Evolutionary conservation across 1,140 invertebrate species (phyloP).

Genomic region (Steinernema khuongi): DNA sequence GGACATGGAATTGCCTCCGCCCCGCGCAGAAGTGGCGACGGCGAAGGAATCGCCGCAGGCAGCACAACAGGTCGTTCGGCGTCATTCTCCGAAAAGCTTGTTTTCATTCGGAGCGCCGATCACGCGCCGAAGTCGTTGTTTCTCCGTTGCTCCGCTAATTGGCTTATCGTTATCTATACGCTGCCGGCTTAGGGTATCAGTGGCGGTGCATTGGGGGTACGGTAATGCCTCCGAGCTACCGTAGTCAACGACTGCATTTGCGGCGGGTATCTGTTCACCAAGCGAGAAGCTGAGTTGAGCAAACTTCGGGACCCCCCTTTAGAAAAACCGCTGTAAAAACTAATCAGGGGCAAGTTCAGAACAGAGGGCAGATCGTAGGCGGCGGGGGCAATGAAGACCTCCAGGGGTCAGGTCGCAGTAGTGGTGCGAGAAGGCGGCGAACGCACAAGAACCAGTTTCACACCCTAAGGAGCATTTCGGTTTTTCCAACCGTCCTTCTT

Average conservation of each 20-base stretch:
- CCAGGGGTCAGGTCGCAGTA: not conserved
- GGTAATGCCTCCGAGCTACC: not conserved
- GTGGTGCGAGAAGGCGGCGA: not conserved
- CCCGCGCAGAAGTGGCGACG: too few species aligned
- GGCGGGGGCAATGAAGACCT: too few species aligned
- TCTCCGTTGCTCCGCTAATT: not conserved
- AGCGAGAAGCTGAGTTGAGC: too few species aligned
- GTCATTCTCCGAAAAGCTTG: not conserved
- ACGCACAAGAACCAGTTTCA: not conserved
- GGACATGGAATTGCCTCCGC: too few species aligned
- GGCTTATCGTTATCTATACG: not conserved
- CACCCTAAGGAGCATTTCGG: slow-evolving; percentile 3
- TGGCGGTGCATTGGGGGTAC: not conserved
- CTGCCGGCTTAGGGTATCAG: not conserved
- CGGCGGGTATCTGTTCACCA: too few species aligned
- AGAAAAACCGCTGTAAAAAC: too few species aligned
- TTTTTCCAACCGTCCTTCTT: not conserved
- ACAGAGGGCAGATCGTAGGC: too few species aligned
- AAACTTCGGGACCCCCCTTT: too few species aligned
- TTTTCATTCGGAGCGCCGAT: not conserved
- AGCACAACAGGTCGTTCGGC: slow-evolving; percentile 7
- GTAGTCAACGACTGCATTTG: too few species aligned
- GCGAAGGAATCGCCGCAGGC: slow-evolving; percentile 8
- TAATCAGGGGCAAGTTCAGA: too few species aligned
- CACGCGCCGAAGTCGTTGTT: not conserved